Conservation (phyloP, 2,113 vertebrate species). For the Procavia capensis region DNA sequence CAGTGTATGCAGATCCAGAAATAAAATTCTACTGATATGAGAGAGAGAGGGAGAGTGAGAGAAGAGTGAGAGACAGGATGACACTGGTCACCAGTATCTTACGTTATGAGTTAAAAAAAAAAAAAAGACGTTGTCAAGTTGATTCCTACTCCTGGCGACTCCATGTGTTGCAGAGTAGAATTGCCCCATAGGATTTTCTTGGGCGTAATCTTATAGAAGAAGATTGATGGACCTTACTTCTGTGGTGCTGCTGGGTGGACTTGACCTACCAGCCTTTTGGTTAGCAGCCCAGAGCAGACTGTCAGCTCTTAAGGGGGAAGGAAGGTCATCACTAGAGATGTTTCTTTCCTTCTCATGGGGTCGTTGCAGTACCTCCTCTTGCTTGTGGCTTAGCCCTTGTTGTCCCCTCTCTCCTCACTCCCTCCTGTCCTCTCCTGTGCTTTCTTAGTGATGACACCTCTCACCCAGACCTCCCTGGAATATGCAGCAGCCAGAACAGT, state of each 20-base stretch:
- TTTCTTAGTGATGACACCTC: accelerated
- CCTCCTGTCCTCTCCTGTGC: not conserved
- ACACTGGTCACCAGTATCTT: not conserved
- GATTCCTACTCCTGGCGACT: not conserved
- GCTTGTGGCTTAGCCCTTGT: not conserved
- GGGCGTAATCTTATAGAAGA: not conserved
- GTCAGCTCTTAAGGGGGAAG: not conserved
- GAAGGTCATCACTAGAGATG: not conserved
- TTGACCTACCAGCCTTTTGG: not conserved
- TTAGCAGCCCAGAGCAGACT: not conserved
- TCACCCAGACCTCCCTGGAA: not conserved
- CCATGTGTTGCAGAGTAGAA: not conserved
- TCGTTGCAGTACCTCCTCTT: not conserved
- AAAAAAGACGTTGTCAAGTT: not conserved
- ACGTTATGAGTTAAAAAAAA: not conserved
- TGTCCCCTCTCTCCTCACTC: not conserved
- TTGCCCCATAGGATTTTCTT: not conserved
- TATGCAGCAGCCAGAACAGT: not conserved
- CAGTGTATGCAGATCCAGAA: not conserved
- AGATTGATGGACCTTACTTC: not conserved
- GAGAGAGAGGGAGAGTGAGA: not conserved
- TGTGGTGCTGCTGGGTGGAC: not conserved
- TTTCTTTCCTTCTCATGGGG: not conserved
- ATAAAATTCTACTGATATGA: not conserved
- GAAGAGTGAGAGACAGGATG: no score